Conservation (phyloP, 2,113 vertebrate species). For the Ifrita kowaldi region DNA sequence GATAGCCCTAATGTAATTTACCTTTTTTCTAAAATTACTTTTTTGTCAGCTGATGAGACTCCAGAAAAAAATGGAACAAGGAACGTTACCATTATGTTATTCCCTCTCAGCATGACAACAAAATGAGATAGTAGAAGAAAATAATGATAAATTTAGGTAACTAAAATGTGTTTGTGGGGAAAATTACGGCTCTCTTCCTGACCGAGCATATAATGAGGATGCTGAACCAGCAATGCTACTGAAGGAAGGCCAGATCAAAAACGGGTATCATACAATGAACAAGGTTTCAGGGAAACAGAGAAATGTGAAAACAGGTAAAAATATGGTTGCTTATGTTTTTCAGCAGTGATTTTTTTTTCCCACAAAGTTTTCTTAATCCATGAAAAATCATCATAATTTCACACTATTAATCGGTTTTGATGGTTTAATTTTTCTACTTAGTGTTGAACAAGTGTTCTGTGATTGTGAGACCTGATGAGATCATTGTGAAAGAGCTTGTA, state of each 20-base stretch:
- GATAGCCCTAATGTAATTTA: background rate
- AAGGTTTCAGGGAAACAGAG: background rate
- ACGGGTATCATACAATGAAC: background rate
- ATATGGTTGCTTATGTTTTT: background rate
- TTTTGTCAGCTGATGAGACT: background rate
- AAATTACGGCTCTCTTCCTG: background rate
- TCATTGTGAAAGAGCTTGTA: background rate
- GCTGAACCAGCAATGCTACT: background rate
- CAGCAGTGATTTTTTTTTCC: background rate
- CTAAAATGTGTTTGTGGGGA: background rate
- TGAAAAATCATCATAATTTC: background rate
- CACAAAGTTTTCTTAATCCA: background rate
- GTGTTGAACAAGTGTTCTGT: background rate
- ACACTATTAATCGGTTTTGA: background rate
- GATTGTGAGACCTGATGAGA: background rate
- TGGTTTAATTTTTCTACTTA: background rate
- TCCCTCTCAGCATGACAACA: background rate
- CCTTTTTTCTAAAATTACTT: background rate
- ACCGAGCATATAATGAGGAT: background rate
- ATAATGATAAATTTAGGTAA: background rate
- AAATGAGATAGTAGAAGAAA: background rate
- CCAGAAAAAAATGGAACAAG: background rate
- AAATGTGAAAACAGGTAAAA: background rate
- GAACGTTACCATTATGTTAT: rapidly evolving
- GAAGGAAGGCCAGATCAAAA: background rate